Percentiles rank a stretch among this genome's conserved stretches.
phyloP scores from a whole-genome alignment of 2,888 invertebrate genomes.

The Archips crataeganus region DNA sequence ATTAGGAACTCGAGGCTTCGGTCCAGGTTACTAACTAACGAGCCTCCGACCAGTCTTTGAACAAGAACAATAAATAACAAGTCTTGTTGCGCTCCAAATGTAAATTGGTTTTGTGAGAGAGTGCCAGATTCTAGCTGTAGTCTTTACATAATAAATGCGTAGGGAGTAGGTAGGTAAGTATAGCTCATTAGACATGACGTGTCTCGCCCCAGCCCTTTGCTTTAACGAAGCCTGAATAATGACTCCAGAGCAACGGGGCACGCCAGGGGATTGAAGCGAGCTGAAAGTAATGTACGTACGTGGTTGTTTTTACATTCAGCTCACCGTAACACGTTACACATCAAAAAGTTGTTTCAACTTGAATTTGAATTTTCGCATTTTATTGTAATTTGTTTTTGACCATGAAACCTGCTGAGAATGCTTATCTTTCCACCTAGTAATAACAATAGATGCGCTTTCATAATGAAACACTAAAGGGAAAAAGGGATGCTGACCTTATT shows the following conservation, averaged over 20 bases:
- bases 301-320: conserved; percentile 39
- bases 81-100: conserved; percentile 36
- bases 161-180: conserved; percentile 48
- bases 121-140: conserved; percentile 53
- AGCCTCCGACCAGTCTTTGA: conserved; percentile 32
- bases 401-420: background rate
- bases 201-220: conserved; percentile 44
- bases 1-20: conserved; percentile 15
- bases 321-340: background rate
- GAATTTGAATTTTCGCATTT: conserved; percentile 4
- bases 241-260: conserved; percentile 31
- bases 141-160: conserved; percentile 58
- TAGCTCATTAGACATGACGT: conserved; percentile 51
- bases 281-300: conserved; percentile 39
- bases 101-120: conserved; percentile 42
- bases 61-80: conserved; percentile 42
- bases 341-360: conserved; percentile 13
- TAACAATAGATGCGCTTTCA: background rate
- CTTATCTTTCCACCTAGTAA: background rate
- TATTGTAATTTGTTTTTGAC: background rate
- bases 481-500: background rate
- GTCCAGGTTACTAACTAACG: conserved; percentile 40
- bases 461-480: background rate
- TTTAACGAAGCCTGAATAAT: conserved; percentile 43
- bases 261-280: conserved; percentile 35